Evolutionary conservation across 2,888 invertebrate genomes (phyloP), one percentile per base, ranked within the genome.

Genomic region (Caenorhabditis zanzibari): DNA sequence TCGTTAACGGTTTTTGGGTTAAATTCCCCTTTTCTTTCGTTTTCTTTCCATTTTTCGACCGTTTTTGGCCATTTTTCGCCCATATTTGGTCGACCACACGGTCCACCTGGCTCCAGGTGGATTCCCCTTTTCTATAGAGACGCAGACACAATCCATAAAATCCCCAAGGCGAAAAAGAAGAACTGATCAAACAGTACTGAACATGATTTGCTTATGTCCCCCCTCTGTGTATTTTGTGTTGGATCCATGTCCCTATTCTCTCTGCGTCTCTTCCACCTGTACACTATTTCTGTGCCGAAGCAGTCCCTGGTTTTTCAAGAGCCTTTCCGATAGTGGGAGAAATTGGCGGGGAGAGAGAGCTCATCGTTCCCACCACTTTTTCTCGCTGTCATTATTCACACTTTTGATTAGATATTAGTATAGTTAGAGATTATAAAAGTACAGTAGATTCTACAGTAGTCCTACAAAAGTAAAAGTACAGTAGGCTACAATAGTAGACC

Each of bases 151-250:
- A 35, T 35, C 9, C 19, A 16, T 24, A 44, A 52, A 44, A n/a
- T n/a, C n/a, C n/a, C n/a, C n/a, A 72, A 49, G 28, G 10, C 19
- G 28, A 26, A 26, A 26, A 32, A 28, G 22, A 52, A 66, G 58
- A 75, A 75, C 74, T 75, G 58, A 75, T 75, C 74, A 75, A 75
- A 75, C 66, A 75, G 66, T 75, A 75, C 64, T 75, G 74, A 75
- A 75, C 74, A 75, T 64, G 74, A 74, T 61, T 44, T 44, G 14
- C 44, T 44, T 44, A 5, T 44, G 14, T 4, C 44, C 14, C 5
- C 16, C 44, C 4, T 41, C n/a, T 64, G 63, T 64, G 63, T 63
- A 22, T 63, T 63, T 63, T 63, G 63, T 63, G 63, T 44, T 63
- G 63, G 63, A 63, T 44, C 41, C 44, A 44, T 41, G 44, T 63